A percentile compares a stretch with the other conserved stretches of the same genome.
Evolutionary conservation across 2,797 vertebrate species (phyloP).

Genomic region (Sebastes kiyomatsui): DNA sequence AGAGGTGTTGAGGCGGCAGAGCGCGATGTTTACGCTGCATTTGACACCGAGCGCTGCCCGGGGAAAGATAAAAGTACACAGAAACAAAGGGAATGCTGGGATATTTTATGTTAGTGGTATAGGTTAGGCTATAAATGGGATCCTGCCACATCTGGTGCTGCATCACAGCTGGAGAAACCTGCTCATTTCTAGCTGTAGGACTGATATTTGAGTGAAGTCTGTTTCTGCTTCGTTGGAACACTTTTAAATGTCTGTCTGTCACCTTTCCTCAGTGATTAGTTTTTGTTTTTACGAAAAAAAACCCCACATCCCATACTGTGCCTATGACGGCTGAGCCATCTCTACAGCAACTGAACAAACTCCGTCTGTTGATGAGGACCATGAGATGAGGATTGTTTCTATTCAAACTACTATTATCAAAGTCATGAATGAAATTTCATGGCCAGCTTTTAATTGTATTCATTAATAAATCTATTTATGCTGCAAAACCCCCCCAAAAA

Average conservation of each 20-base stretch:
- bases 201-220: not conserved
- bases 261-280: too few relatives aligned
- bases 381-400: not conserved
- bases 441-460: too few relatives aligned
- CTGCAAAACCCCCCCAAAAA: too few relatives aligned
- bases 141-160: not conserved
- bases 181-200: not conserved
- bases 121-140: not conserved
- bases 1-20: constrained; percentile 27
- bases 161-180: not conserved
- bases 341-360: not conserved
- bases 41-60: constrained; percentile 19
- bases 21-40: constrained; percentile 12
- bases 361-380: not conserved
- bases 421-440: too few relatives aligned
- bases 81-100: not conserved
- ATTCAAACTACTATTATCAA: not conserved
- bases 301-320: not conserved
- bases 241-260: not conserved
- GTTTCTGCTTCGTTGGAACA: not conserved
- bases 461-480: too few relatives aligned
- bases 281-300: too few relatives aligned
- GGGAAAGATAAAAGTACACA: constrained; percentile 12
- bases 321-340: not conserved
- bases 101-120: not conserved